Evolutionary conservation across 1,140 invertebrate genomes (phyloP).

Genomic region (Cotesia vestalis): DNA sequence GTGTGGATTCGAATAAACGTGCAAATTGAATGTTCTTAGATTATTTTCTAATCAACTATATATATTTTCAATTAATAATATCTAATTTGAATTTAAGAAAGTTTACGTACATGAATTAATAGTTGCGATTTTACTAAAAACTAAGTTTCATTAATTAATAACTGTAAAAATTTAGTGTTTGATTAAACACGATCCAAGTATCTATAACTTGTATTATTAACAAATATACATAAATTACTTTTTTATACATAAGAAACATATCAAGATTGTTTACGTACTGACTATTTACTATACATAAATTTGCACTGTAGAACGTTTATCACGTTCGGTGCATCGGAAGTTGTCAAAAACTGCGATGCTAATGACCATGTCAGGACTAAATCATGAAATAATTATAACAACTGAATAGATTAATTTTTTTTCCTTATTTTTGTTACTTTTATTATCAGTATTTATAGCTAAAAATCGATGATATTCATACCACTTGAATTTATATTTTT

Average conservation of each 20-base stretch:
- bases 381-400: background rate
- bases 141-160: background rate
- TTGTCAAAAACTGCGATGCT: too few relatives aligned
- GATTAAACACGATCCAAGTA: background rate
- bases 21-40: too few relatives aligned
- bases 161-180: background rate
- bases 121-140: background rate
- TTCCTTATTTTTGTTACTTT: too few relatives aligned
- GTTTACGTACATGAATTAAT: too few relatives aligned
- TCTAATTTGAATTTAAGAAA: too few relatives aligned
- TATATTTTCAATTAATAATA: too few relatives aligned
- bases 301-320: background rate
- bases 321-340: too few relatives aligned
- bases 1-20: too few relatives aligned
- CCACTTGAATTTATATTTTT: background rate
- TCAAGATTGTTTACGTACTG: conserved; percentile 15
- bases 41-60: too few relatives aligned
- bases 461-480: background rate
- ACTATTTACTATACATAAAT: conserved; percentile 25
- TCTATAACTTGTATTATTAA: conserved; percentile 45
- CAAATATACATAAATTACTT: conserved; percentile 52
- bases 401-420: too few relatives aligned
- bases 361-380: too few relatives aligned
- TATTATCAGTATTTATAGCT: background rate
- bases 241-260: conserved; percentile 33